Percentiles rank a stretch among this genome's conserved stretches.
phyloP scores from a whole-genome alignment of 2,113 vertebrate genomes.

The Camelus bactrianus region DNA sequence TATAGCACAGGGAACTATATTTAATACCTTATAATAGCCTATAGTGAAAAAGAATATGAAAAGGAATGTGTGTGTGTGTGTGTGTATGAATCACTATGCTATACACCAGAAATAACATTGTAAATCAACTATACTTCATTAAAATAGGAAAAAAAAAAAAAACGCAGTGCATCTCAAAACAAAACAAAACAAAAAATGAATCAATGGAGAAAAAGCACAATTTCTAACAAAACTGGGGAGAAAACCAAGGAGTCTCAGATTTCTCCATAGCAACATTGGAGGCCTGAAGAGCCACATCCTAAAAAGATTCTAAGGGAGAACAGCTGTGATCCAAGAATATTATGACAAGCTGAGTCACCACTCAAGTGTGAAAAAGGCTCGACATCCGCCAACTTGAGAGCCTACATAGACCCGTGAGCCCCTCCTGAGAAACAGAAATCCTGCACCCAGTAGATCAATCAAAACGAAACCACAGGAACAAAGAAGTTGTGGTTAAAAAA shows the following conservation, averaged over 20 bases:
- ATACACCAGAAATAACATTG: too few relatives aligned
- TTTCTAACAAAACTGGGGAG: neutral
- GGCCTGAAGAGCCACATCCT: neutral
- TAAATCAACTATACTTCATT: too few relatives aligned
- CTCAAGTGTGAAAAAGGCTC: conserved; percentile 4
- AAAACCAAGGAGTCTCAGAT: neutral
- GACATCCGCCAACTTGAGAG: neutral
- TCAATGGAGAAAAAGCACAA: neutral
- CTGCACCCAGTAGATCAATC: neutral
- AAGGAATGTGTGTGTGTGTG: too few relatives aligned
- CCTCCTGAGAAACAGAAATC: conserved; percentile 46
- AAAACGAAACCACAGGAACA: conserved; percentile 44
- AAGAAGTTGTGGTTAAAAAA: neutral
- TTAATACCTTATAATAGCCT: too few relatives aligned
- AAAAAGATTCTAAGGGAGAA: conserved; percentile 7
- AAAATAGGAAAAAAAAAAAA: too few relatives aligned
- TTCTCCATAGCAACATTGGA: neutral
- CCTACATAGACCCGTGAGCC: neutral
- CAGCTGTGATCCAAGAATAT: conserved; percentile 39
- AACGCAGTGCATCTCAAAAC: too few relatives aligned
- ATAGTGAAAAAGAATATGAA: too few relatives aligned
- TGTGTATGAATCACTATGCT: too few relatives aligned
- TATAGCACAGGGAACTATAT: too few relatives aligned
- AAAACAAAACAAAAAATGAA: neutral
- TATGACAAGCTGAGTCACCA: neutral